Evolutionary conservation across 2,797 vertebrate species (phyloP), one percentile per base, ranked within the genome.

Genomic region (Pseudopleuronectes americanus): DNA sequence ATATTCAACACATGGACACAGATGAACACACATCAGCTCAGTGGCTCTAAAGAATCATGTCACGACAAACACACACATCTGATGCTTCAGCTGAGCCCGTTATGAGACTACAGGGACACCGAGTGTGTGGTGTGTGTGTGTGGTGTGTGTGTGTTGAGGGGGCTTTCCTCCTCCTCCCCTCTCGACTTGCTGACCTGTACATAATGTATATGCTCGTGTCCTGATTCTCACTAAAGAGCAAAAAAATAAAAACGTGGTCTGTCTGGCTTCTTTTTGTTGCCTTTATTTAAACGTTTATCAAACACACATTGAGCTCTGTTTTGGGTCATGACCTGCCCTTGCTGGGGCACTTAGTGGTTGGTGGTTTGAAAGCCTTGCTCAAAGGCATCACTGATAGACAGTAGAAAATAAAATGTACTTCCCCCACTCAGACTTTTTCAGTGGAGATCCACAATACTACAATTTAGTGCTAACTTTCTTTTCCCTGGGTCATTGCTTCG

Each of bases 161-260:
- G 41, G 56, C 67, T 76, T 51, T 45, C 68, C 63, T 58, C 58
- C 64, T 76, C 51, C 14, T 71, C 45, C 64, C 49, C 79, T 28
- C 48, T 69, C 36, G 48, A 83, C 62, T 52, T 71, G 36, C 69
- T 89, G 89, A 90, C 85, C 86, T 86, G 83, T 82, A 82, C 24
- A 81, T 87, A 83, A 89, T 86, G 21, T 74, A 63, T 22, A 71
- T 51, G 63, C 58, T 57, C 70, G 45, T 47, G 63, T 73, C 74
- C 86, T 72, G 83, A 54, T 80, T 89, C 58, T 78, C 65, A 26
- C 53, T 22, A 49, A 60, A 43, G 45, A 47, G 28, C 9, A 43
- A 13, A 36, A 57, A 21, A 21, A 72, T n/a, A 65, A 54, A 71
- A 52, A 43, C 22, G 19, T 54, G 57, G 26, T 26, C 24, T 22